A percentile compares a stretch with the other conserved stretches of the same genome.
These are phyloP conservation scores for Podilymbus podiceps DNA, from an alignment of 2,113 vertebrate genomes.

Conservation along the genomic window DNA sequence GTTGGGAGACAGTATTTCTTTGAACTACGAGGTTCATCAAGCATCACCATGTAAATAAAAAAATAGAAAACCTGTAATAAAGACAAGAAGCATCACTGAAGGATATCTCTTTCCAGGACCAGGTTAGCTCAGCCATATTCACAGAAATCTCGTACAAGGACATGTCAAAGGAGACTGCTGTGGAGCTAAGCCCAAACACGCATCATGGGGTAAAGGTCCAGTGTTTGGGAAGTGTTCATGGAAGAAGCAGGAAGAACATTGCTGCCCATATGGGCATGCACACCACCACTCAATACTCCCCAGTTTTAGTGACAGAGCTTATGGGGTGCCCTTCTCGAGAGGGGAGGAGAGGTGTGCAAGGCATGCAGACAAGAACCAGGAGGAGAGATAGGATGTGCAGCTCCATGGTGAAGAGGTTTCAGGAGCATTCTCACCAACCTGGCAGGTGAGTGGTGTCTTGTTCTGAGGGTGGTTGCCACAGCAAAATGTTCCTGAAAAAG, in stretches of 20 bases:
- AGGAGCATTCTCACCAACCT: neutral
- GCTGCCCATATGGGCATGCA: neutral
- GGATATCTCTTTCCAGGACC: neutral
- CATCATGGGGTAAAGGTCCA: neutral
- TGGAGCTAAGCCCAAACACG: neutral
- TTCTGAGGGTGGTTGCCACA: neutral
- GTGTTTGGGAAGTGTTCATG: neutral
- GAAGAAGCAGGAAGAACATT: neutral
- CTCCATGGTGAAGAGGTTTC: neutral
- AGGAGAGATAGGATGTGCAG: neutral
- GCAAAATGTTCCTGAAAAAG: neutral
- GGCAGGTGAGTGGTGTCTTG: neutral
- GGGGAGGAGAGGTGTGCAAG: neutral
- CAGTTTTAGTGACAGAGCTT: neutral
- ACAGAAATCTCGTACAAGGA: neutral
- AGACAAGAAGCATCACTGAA: neutral
- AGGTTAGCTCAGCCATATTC: neutral
- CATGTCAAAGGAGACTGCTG: neutral
- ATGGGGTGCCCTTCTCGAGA: neutral
- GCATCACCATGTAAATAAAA: neutral
- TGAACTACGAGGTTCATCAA: neutral
- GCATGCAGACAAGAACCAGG: neutral
- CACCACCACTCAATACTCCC: neutral
- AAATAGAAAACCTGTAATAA: neutral
- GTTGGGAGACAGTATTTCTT: neutral